phyloP scores from a whole-genome alignment of 2,113 vertebrate genomes.

The Callithrix jacchus region DNA sequence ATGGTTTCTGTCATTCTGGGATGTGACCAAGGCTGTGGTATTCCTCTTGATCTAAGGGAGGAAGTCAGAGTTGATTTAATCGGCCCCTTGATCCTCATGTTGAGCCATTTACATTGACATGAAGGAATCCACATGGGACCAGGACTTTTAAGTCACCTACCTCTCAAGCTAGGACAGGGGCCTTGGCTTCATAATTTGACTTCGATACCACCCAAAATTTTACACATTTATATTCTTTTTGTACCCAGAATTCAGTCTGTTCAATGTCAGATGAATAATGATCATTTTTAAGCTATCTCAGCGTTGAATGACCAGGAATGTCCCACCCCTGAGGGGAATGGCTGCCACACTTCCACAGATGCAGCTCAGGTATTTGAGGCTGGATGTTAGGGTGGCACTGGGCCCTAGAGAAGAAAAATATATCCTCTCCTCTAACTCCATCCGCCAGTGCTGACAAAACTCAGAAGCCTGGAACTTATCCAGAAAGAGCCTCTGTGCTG shows the following conservation, averaged over 20 bases:
- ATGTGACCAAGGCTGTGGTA: background rate
- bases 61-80: background rate
- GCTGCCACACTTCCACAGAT: background rate
- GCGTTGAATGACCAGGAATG: background rate
- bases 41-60: background rate
- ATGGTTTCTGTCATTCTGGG: background rate
- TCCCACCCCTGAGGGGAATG: background rate
- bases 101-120: background rate
- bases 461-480: background rate
- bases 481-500: background rate
- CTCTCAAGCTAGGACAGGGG: background rate
- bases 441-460: background rate
- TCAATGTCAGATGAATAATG: background rate
- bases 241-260: background rate
- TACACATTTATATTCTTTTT: background rate
- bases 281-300: background rate
- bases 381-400: background rate
- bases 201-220: background rate
- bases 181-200: conserved; percentile 2
- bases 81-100: background rate
- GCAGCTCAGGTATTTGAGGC: background rate
- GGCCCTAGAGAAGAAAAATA: background rate
- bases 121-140: background rate
- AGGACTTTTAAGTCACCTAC: background rate
- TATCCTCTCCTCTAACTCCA: background rate